These are phyloP conservation scores for Steinernema feltiae DNA, from an alignment of 1,140 invertebrate genomes.

Conservation along the genomic window DNA sequence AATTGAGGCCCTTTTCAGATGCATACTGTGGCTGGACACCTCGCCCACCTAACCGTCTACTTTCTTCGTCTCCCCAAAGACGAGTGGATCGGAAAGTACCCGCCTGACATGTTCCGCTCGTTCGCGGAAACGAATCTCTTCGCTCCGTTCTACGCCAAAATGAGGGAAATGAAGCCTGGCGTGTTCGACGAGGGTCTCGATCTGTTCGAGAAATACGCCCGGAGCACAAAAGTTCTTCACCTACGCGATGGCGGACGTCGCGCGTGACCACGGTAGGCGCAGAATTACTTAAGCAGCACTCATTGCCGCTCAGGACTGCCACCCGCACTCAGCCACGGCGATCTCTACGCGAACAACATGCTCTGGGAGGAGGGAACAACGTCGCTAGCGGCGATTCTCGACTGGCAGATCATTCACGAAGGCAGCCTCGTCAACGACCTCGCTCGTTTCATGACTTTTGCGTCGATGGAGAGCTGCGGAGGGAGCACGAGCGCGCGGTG, in stretches of 20 bases:
- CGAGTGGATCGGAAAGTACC: not conserved
- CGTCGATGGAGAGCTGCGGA: not conserved
- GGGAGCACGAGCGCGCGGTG: not conserved
- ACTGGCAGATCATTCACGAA: conserved; percentile 32
- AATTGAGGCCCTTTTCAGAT: not conserved
- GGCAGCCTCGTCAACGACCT: conserved; percentile 26
- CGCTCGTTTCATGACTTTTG: conserved; percentile 7
- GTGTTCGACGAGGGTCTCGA: not conserved
- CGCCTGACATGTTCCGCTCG: not conserved
- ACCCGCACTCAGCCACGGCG: not conserved
- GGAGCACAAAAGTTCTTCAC: not conserved
- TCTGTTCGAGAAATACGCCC: not conserved
- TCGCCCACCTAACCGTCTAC: not conserved
- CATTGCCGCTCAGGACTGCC: not conserved
- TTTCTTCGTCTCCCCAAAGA: not conserved
- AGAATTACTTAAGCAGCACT: not conserved
- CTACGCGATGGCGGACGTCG: not conserved
- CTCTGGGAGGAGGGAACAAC: not conserved
- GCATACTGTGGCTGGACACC: not conserved
- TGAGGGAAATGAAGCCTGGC: not conserved
- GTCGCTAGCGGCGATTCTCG: conserved; percentile 18
- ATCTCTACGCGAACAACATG: not conserved
- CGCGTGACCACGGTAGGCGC: not conserved
- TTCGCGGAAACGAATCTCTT: not conserved
- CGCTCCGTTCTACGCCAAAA: not conserved